These are phyloP conservation scores for Heliothis virescens DNA, from an alignment of 1,140 invertebrate genomes.

Conservation along the genomic window DNA sequence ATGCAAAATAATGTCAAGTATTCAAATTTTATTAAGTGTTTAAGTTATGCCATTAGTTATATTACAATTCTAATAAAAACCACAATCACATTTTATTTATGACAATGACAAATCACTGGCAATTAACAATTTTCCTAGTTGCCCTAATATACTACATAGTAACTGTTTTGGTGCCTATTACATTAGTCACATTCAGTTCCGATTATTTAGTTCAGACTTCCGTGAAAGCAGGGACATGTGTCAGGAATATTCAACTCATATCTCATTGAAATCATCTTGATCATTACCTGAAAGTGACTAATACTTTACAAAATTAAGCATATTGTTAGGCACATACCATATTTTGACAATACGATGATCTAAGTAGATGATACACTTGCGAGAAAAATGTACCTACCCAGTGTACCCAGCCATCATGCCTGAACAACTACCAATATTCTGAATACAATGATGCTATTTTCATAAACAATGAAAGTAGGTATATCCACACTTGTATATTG, in stretches of 20 bases:
- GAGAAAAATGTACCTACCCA: no score
- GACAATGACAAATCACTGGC: constrained; percentile 41
- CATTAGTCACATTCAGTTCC: constrained; percentile 36
- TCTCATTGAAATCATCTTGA: no score
- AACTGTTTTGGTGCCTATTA: constrained; percentile 45
- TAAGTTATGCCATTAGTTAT: constrained; percentile 18
- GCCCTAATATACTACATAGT: constrained; percentile 65
- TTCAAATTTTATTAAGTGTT: constrained; percentile 20
- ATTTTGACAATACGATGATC: background rate
- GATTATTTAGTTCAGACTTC: background rate
- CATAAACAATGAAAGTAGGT: background rate
- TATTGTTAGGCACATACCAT: constrained; percentile 18
- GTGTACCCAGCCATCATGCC: no score
- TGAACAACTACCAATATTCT: constrained; percentile 4
- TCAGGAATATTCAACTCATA: no score
- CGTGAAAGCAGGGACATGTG: background rate
- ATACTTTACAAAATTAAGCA: constrained; percentile 9
- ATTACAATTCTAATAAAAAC: constrained; percentile 41
- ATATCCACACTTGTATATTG: no score
- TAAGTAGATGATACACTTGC: background rate
- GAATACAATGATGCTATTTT: background rate
- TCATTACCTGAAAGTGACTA: constrained; percentile 32
- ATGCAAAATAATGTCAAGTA: background rate
- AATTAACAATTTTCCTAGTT: constrained; percentile 47
- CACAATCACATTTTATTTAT: constrained; percentile 47